phyloP scores from a whole-genome alignment of 1,140 invertebrate species.

The Caenorhabditis latens region DNA sequence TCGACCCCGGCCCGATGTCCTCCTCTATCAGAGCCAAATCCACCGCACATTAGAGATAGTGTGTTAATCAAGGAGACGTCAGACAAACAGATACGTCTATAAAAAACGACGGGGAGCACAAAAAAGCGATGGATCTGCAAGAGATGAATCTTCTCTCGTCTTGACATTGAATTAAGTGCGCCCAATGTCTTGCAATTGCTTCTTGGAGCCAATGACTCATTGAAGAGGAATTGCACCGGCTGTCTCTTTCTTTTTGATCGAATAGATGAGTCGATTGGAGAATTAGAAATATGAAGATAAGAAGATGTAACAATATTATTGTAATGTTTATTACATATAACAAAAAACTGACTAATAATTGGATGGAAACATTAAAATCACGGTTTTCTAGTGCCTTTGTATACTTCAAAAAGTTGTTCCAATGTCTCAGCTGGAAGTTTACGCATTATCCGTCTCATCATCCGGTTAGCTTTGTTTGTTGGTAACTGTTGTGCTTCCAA shows the following conservation, averaged over 20 bases:
- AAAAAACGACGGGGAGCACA: constrained; percentile 35
- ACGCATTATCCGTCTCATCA: constrained; percentile 38
- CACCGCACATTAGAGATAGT: background rate
- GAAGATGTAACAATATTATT: background rate
- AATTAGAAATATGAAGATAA: background rate
- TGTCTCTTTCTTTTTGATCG: constrained; percentile 32
- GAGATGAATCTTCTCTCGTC: constrained; percentile 36
- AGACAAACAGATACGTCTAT: constrained; percentile 8
- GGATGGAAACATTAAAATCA: background rate
- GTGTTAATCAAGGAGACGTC: background rate
- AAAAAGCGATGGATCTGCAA: constrained; percentile 49
- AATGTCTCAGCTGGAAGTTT: constrained; percentile 30
- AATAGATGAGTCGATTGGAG: constrained; percentile 1
- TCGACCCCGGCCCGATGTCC: constrained; percentile 36
- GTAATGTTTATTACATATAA: background rate
- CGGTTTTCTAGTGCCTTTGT: constrained; percentile 23
- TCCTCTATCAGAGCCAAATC: constrained; percentile 47
- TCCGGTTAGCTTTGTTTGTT: constrained; percentile 26
- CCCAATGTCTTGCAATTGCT: constrained; percentile 41
- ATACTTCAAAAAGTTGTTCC: constrained; percentile 12
- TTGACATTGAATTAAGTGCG: constrained; percentile 46
- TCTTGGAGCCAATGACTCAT: constrained; percentile 27
- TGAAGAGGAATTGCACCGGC: constrained; percentile 18
- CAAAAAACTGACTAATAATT: background rate
- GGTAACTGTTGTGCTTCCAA: constrained; percentile 30